These are phyloP conservation scores for Bruchidius siliquastri DNA, from an alignment of 2,888 invertebrate genomes.

Conservation along the genomic window DNA sequence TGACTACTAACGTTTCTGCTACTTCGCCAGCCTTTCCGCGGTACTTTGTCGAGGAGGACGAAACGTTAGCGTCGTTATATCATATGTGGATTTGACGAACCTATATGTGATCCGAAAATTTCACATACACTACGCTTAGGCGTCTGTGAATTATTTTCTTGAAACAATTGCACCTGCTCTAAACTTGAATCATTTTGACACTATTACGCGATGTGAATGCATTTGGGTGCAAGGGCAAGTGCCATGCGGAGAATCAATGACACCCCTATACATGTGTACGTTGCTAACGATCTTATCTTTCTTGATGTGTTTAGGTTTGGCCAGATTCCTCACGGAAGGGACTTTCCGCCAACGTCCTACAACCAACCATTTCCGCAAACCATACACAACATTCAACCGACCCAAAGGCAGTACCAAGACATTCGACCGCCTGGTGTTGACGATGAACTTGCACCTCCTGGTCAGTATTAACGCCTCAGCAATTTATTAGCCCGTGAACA, in stretches of 20 bases:
- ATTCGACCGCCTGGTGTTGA: slow-evolving; percentile 36
- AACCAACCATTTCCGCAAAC: slow-evolving; percentile 24
- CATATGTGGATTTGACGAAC: too few species aligned
- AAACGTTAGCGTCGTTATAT: too few species aligned
- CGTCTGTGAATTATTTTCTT: too few species aligned
- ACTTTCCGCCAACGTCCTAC: slow-evolving; percentile 26
- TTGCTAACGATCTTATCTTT: background rate
- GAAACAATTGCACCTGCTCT: background rate
- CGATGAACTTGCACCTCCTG: slow-evolving; percentile 59
- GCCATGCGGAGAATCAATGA: background rate
- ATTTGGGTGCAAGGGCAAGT: background rate
- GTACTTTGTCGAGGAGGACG: too few species aligned
- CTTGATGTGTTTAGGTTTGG: slow-evolving; percentile 35
- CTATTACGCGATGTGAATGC: background rate
- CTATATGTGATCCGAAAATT: too few species aligned
- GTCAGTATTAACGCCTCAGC: background rate
- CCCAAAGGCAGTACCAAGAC: slow-evolving; percentile 23
- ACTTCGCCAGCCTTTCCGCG: too few species aligned
- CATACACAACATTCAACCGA: slow-evolving; percentile 27
- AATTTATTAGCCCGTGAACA: too few species aligned
- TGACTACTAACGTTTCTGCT: too few species aligned
- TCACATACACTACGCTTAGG: too few species aligned
- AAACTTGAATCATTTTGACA: background rate
- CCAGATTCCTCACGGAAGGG: slow-evolving; percentile 24
- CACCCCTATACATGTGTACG: background rate